Percentiles rank a stretch among this genome's conserved stretches.
These are phyloP conservation scores for Lasius platythorax DNA, from an alignment of 2,888 invertebrate genomes.

Conservation along the genomic window DNA sequence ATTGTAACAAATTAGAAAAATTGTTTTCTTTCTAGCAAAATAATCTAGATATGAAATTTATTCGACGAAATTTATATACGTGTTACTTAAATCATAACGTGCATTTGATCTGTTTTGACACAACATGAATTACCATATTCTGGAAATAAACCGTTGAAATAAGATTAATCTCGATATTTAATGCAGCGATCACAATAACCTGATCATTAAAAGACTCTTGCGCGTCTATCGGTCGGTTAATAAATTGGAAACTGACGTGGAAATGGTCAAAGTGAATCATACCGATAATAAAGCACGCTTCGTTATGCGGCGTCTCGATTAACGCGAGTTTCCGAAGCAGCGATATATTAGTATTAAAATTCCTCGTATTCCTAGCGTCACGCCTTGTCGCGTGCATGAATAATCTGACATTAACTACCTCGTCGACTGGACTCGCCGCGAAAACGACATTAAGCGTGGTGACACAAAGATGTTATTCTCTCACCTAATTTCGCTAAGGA, in stretches of 20 bases:
- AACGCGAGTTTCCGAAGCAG: constrained; percentile 39
- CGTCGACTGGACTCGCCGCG: constrained; percentile 38
- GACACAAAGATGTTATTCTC: constrained; percentile 36
- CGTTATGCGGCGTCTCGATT: constrained; percentile 35
- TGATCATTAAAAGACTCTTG: background rate
- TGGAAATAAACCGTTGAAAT: background rate
- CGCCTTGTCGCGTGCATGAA: constrained; percentile 50
- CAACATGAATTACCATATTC: background rate
- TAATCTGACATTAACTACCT: constrained; percentile 52
- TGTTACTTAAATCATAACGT: background rate
- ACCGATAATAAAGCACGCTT: constrained; percentile 29
- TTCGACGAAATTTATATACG: background rate
- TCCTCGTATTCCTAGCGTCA: constrained; percentile 48
- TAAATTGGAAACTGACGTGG: background rate
- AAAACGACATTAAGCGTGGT: constrained; percentile 41
- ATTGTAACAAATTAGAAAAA: background rate
- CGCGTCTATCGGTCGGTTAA: background rate
- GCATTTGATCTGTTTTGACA: background rate
- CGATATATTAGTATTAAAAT: constrained; percentile 49
- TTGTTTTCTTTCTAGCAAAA: background rate
- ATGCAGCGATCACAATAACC: background rate
- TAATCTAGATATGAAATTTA: background rate
- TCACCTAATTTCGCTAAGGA: constrained; percentile 41
- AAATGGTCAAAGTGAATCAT: constrained; percentile 21
- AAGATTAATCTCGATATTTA: background rate